A percentile compares a stretch with the other conserved stretches of the same genome.
phyloP scores from a whole-genome alignment of 2,113 vertebrate genomes.

The Mionectes macconnelli region DNA sequence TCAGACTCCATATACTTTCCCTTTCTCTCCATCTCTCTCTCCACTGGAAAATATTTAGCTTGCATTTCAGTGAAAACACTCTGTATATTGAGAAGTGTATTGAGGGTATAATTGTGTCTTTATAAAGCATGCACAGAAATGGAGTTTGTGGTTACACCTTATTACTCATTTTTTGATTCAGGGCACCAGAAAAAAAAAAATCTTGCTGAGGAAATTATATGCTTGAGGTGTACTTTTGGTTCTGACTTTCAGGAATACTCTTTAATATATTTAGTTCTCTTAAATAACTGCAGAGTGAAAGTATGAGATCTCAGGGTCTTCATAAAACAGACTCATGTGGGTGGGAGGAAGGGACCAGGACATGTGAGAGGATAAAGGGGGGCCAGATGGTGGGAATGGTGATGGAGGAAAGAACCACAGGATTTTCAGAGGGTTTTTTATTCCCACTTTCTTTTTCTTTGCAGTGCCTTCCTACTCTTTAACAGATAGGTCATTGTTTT shows the following conservation, averaged over 20 bases:
- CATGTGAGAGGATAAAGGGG: no score
- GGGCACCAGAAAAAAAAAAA: not conserved
- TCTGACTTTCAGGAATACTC: not conserved
- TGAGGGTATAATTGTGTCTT: not conserved
- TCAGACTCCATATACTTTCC: not conserved
- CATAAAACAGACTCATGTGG: accelerated
- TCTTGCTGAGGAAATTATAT: not conserved
- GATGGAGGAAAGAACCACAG: not conserved
- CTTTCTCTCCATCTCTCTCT: not conserved
- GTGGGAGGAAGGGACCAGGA: accelerated
- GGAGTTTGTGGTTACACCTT: accelerated
- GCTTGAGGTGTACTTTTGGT: not conserved
- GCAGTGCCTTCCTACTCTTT: not conserved
- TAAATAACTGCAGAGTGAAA: not conserved
- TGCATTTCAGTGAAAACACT: not conserved
- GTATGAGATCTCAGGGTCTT: not conserved
- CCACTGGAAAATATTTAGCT: not conserved
- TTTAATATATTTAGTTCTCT: not conserved
- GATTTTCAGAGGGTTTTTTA: accelerated
- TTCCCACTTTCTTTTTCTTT: not conserved
- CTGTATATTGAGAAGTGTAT: not conserved
- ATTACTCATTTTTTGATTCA: not conserved
- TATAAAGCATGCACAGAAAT: not conserved
- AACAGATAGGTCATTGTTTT: not conserved
- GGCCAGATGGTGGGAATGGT: accelerated